These are phyloP conservation scores for Clarias gariepinus DNA, from an alignment of 2,113 vertebrate genomes.

Conservation along the genomic window DNA sequence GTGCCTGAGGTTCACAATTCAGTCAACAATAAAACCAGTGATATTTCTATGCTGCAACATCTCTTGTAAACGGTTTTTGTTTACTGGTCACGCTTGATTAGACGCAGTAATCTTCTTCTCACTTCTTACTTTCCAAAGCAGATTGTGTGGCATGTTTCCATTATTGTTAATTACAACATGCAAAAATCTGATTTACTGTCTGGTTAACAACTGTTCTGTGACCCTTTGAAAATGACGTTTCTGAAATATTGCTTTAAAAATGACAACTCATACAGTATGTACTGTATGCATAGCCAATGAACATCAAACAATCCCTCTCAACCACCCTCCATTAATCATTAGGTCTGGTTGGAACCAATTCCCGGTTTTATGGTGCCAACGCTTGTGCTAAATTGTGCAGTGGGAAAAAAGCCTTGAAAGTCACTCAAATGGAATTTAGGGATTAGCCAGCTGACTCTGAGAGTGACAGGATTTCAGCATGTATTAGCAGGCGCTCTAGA, in stretches of 20 bases:
- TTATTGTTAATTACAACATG: not conserved
- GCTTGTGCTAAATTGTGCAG: not conserved
- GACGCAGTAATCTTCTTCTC: slow-evolving; percentile 11
- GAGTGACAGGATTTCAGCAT: not conserved
- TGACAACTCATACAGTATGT: not conserved
- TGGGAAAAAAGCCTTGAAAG: not conserved
- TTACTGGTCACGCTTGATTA: slow-evolving; percentile 20
- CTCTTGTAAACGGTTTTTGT: not conserved
- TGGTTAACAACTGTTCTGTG: not conserved
- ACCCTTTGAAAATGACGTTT: not conserved
- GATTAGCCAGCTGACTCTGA: slow-evolving; percentile 33
- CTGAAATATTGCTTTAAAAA: not conserved
- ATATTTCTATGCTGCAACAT: not conserved
- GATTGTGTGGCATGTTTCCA: not conserved
- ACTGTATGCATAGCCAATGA: not conserved
- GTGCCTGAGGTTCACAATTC: not conserved
- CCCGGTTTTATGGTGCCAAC: not conserved
- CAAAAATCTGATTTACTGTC: not conserved
- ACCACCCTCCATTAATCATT: not conserved
- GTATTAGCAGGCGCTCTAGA: slow-evolving; percentile 6
- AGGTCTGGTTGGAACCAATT: not conserved
- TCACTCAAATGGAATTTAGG: slow-evolving; percentile 10
- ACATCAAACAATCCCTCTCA: not conserved
- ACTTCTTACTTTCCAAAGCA: not conserved
- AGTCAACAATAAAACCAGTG: not conserved